Evolutionary conservation across 1,140 invertebrate genomes (phyloP), one percentile per base, ranked within the genome.

Genomic region (Cylas formicarius): DNA sequence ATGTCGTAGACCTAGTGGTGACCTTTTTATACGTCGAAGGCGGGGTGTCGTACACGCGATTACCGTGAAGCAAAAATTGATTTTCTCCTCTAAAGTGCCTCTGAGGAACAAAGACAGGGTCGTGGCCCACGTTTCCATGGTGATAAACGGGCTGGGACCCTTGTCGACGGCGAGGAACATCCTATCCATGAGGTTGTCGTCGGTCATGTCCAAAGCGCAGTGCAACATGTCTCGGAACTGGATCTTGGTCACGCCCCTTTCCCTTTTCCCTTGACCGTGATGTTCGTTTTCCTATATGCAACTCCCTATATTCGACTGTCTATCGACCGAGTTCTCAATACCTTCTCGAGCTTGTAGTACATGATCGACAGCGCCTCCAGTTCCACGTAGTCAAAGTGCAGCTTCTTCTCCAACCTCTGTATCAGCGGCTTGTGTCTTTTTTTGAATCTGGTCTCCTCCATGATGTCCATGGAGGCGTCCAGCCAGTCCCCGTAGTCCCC

Each of bases 221-320:
- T 86, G 80, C 0, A 87, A 65, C 13, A 87, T 67, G 44, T 87
- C 81, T 27, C 80, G 67, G 57, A 88, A 85, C 35, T 63, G 63
- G 3, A 44, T 46, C 55, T 76, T 67, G 22, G 69, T 72, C 44
- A 84, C 67, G 24, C 63, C 64, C 4, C 41, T n/a, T n/a, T n/a
- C n/a, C n/a, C n/a, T n/a, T n/a, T n/a, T n/a, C n/a, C n/a, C n/a
- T n/a, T n/a, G n/a, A n/a, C n/a, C n/a, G n/a, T n/a, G n/a, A n/a
- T n/a, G n/a, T n/a, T n/a, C n/a, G n/a, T n/a, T n/a, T n/a, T n/a
- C n/a, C n/a, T n/a, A n/a, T n/a, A n/a, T n/a, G n/a, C n/a, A n/a
- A n/a, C n/a, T n/a, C n/a, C n/a, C n/a, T n/a, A n/a, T n/a, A n/a
- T n/a, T n/a, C n/a, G n/a, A n/a, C n/a, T n/a, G n/a, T n/a, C n/a